Evolutionary conservation across 2,888 invertebrate species (phyloP).

Genomic region (Villa cingulata): DNA sequence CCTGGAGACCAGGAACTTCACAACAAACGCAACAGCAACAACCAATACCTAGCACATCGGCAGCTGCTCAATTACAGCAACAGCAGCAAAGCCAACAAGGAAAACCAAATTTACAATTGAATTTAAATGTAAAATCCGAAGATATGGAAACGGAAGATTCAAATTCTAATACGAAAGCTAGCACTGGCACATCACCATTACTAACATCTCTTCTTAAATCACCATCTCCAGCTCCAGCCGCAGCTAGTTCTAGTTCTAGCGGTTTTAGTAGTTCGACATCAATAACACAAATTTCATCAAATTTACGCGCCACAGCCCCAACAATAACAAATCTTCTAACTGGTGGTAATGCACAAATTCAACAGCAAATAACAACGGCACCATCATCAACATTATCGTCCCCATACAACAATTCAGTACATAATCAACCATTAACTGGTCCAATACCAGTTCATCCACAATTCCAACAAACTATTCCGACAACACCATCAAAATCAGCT

Average conservation of each 20-base stretch:
- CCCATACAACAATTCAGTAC: conserved; percentile 19
- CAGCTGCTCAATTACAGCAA: not conserved
- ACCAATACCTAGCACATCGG: conserved; percentile 4
- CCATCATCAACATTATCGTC: conserved; percentile 15
- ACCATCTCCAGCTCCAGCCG: conserved; percentile 40
- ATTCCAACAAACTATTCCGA: conserved; percentile 21
- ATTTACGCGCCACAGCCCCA: conserved; percentile 22
- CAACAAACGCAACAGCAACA: conserved; percentile 4
- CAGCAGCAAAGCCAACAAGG: not conserved
- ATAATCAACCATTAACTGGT: conserved; percentile 30
- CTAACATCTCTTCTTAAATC: conserved; percentile 72
- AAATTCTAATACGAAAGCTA: conserved; percentile 25
- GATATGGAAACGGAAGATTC: conserved; percentile 24
- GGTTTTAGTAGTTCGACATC: not conserved
- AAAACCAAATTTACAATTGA: conserved; percentile 1
- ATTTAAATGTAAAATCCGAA: conserved; percentile 10
- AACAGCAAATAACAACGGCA: conserved; percentile 20
- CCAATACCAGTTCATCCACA: conserved; percentile 16
- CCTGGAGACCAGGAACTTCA: conserved; percentile 32
- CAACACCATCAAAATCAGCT: conserved; percentile 52
- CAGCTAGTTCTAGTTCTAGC: conserved; percentile 10
- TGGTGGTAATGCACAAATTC: conserved; percentile 20
- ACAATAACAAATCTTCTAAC: conserved; percentile 36
- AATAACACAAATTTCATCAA: conserved; percentile 10
- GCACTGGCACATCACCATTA: conserved; percentile 58